These are phyloP conservation scores for Bruchidius siliquastri DNA, from an alignment of 2,888 invertebrate genomes.

Conservation along the genomic window DNA sequence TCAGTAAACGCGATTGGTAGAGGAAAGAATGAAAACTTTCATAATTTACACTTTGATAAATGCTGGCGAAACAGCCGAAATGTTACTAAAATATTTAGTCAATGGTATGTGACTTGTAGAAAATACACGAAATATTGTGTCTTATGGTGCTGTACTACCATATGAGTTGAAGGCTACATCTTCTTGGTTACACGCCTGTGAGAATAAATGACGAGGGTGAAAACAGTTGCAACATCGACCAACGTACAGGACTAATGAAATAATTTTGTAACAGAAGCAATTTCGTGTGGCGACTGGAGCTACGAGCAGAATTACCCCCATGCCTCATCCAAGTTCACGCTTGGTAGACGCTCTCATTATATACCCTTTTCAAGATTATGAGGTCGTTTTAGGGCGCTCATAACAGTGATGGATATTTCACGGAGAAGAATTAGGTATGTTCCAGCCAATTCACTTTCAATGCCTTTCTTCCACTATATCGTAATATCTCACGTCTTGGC, in stretches of 20 bases:
- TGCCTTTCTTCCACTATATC: too few species aligned
- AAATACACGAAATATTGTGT: too few species aligned
- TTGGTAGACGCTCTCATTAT: neutral
- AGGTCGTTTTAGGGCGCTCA: neutral
- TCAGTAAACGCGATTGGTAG: too few species aligned
- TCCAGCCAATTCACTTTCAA: neutral
- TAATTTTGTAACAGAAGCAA: conserved; percentile 23
- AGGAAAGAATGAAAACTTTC: too few species aligned
- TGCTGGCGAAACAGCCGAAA: too few species aligned
- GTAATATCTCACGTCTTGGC: too few species aligned
- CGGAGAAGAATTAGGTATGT: neutral
- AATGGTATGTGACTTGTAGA: too few species aligned
- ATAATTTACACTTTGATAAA: too few species aligned
- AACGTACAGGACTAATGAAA: conserved; percentile 19
- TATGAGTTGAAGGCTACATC: neutral
- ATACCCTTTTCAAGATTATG: neutral
- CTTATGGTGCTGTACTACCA: neutral
- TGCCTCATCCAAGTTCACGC: neutral
- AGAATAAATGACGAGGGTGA: neutral
- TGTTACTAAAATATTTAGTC: too few species aligned
- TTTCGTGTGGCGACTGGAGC: conserved; percentile 2
- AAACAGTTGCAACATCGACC: neutral
- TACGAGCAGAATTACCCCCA: neutral
- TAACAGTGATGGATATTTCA: neutral
- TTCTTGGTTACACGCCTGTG: neutral